A percentile compares a stretch with the other conserved stretches of the same genome.
Conservation (phyloP, 2,797 vertebrate species). For the Rhabdophis nuchalis region DNA sequence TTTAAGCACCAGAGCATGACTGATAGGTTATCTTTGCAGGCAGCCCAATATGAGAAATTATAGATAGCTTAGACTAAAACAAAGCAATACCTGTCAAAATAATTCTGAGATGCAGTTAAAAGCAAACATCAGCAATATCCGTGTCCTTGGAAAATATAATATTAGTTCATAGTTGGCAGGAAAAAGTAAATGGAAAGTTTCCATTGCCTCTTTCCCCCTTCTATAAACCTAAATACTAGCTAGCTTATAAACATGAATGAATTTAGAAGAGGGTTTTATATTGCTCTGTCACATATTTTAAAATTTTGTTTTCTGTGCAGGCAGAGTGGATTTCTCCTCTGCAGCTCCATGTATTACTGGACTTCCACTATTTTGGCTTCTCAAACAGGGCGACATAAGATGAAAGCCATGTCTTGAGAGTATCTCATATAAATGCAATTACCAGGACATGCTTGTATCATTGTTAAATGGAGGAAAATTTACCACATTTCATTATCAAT, state of each 20-base stretch:
- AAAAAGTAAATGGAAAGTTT: conserved; percentile 18
- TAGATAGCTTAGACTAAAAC: conserved; percentile 7
- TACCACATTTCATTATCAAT: background rate
- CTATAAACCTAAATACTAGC: conserved; percentile 30
- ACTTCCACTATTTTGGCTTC: background rate
- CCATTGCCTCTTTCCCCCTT: background rate
- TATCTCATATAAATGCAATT: background rate
- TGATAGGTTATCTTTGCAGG: conserved; percentile 6
- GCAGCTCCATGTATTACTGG: background rate
- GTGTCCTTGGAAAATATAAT: conserved; percentile 20
- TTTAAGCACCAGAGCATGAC: background rate
- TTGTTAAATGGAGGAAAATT: background rate
- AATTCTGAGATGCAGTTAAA: background rate
- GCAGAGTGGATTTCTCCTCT: background rate
- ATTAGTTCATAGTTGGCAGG: background rate
- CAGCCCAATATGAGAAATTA: conserved; percentile 8
- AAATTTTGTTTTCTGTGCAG: background rate
- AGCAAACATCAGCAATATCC: background rate
- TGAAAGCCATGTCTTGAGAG: background rate
- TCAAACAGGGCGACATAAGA: background rate
- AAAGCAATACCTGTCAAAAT: conserved; percentile 7
- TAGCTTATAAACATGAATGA: background rate
- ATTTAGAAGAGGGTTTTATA: background rate
- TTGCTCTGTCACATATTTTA: conserved; percentile 28
- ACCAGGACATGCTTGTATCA: background rate